Evolutionary conservation across 2,797 vertebrate species (phyloP).

Genomic region (Pelodytes ibericus): DNA sequence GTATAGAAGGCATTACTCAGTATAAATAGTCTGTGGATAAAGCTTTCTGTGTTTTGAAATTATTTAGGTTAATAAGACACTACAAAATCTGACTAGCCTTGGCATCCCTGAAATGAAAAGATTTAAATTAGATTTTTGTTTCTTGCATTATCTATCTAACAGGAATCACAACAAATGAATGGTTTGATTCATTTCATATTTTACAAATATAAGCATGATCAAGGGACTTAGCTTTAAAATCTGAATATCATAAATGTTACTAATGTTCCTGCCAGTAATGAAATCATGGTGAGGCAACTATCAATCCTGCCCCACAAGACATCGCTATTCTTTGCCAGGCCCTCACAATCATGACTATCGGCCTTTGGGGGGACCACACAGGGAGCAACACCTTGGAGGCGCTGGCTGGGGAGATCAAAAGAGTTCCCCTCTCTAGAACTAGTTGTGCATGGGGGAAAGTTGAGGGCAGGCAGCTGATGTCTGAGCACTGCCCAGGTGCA

Average conservation of each 20-base stretch:
- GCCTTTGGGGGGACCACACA: no score
- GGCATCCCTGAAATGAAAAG: neutral
- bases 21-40: slow-evolving; percentile 40
- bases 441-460: no score
- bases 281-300: no score
- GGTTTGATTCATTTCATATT: neutral
- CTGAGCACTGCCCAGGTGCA: no score
- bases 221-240: neutral
- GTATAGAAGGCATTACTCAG: slow-evolving; percentile 50
- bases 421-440: no score
- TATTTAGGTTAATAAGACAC: neutral
- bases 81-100: neutral
- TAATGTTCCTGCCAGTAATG: neutral
- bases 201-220: neutral
- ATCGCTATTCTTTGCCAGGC: no score
- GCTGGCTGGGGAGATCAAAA: no score
- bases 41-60: slow-evolving; percentile 21
- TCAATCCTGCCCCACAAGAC: no score
- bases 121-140: slow-evolving; percentile 6
- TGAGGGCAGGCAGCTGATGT: no score
- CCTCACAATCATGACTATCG: no score
- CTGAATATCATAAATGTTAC: neutral
- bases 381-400: no score
- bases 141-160: neutral
- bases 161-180: neutral